Base-by-base conservation (phyloP, 2,113 vertebrate species). In the Tenrec ecaudatus region DNA sequence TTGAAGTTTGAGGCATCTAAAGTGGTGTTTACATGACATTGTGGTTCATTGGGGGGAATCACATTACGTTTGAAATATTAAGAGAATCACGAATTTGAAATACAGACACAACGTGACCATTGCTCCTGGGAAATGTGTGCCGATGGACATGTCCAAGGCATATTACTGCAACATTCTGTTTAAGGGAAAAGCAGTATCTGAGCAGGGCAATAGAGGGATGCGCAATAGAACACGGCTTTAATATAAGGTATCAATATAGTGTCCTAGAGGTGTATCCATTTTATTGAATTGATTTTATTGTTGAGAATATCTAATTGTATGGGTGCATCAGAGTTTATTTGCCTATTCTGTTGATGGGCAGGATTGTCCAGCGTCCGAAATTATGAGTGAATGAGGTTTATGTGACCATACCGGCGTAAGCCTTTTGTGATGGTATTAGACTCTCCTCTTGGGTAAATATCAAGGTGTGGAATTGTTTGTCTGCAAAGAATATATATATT, bases 251-350 rank as follows among this genome's bases (percentile, higher is more conserved):
- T 94, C 25, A 82, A 38, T 47, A 85, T 40, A 12, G 9, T 14
- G 17, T n/a, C 64, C 79, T 90, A 90, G 29, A 36, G 57, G 79
- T 58, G 9, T 22, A 62, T 40, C 25, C 10, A 80, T 71, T 76
- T 47, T 89, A 22, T 73, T 88, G 1, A 77, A 77, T 75, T 29
- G 62, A 79, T 94, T 90, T 79, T 62, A 38, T 87, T 81, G 23
- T 77, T 69, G 40, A 36, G 10, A 36, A 5, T 36, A 33, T 77
- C 89, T 68, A 57, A 2, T 17, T 31, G 3, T n/a, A 33, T 36
- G 22, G 7, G 29, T 43, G 0, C 2, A 64, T 16, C 29, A 22
- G 9, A 36, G 36, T 78, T 80, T 79, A 36, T 23, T 75, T 22
- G 81, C 29, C n/a, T 86, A 43, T 23, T 89, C 33, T 92, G 22